Evolutionary conservation across 2,888 invertebrate species (phyloP), one percentile per base, ranked within the genome.

Genomic region (Chrysolina americana): DNA sequence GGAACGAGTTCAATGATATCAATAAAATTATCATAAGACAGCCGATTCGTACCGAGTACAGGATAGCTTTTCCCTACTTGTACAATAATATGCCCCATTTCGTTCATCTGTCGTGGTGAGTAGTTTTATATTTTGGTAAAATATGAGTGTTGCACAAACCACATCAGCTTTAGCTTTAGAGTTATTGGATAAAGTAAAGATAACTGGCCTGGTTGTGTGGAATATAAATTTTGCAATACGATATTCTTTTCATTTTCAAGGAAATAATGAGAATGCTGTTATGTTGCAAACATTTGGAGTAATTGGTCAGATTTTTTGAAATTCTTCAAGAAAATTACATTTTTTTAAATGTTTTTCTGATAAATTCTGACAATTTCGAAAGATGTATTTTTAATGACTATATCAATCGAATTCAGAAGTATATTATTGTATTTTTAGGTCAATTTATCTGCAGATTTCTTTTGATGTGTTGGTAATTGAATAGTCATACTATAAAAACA

Each of bases 1-100:
- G 99, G 99, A 99, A 99, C 89, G 99, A 99, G 89, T 99, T 99
- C 86, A 99, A 99, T 89, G 99, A 99, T 86, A 99, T 99, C 82
- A 99, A 99, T 88, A 99, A 99, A 89, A 99, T 99, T 83, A 99
- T 99, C 79, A 99, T 99, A 82, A 91, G 99, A 10, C 99, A 99
- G 86, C 99, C 99, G 3, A 96, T 99, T 81, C 92, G 99, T 78
- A 99, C 99, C 0, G 99, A 99, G 88, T 99, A 99, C 88, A 93
- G 99, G 81, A 99, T 99, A 86, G 99, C 99, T 0, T 99, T 99
- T 89, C 99, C 99, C 0, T 99, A 98, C 88, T 90, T 99, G 82
- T 99, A 99, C 90, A 99, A 99, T 89, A 99, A 98, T 87, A 93
- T 98, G 92, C 98, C 99, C 0, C 98, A 98, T 89, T 98, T 97